These are phyloP conservation scores for Phataginus tricuspis DNA, from an alignment of 2,797 vertebrate species.

Conservation along the genomic window DNA sequence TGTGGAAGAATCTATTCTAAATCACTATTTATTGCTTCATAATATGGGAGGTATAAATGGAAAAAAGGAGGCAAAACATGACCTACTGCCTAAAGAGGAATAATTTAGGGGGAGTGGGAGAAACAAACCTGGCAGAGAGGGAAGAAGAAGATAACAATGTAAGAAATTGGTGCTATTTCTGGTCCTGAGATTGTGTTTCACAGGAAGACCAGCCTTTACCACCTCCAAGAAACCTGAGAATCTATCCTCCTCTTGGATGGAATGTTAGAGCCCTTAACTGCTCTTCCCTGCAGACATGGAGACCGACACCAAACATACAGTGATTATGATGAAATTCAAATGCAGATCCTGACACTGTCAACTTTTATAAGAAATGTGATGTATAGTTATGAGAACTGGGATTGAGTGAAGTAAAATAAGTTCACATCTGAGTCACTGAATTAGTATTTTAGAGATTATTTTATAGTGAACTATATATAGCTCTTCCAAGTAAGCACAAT, in stretches of 20 bases:
- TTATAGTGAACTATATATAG: background rate
- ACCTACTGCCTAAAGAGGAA: background rate
- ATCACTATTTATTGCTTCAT: background rate
- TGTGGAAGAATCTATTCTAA: background rate
- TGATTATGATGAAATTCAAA: background rate
- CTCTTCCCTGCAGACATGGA: rapidly evolving
- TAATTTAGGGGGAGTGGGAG: background rate
- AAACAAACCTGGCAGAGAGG: background rate
- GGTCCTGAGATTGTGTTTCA: background rate
- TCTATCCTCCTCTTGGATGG: background rate
- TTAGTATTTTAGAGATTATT: background rate
- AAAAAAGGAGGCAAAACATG: background rate
- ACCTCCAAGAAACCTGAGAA: background rate
- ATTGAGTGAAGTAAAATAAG: background rate
- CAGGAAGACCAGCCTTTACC: background rate
- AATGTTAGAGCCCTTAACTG: background rate
- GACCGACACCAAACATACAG: background rate
- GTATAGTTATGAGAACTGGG: background rate
- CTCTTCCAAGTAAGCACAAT: background rate
- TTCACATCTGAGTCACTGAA: background rate
- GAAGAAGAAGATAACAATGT: background rate
- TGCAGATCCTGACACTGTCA: background rate
- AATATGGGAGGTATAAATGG: background rate
- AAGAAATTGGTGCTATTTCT: background rate
- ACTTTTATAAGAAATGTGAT: background rate